Evolutionary conservation across 2,888 invertebrate genomes (phyloP).

Genomic region (Polia nebulosa): DNA sequence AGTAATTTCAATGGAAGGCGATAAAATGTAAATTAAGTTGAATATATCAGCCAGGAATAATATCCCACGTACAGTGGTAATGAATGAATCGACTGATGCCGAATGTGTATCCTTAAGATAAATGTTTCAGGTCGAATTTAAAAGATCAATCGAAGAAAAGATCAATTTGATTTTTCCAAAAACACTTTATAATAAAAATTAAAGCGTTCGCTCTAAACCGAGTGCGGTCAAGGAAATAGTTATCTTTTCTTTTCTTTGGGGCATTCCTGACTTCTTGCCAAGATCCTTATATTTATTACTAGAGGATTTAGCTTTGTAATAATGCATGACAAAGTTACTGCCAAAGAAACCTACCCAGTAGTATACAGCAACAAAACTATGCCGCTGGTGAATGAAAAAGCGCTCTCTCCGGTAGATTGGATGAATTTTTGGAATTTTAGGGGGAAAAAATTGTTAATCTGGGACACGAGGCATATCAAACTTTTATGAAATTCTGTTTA

Average conservation of each 20-base stretch:
- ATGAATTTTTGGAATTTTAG: slow-evolving; percentile 18
- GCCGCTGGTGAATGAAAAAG: slow-evolving; percentile 23
- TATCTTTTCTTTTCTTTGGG: slow-evolving; percentile 32
- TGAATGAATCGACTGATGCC: slow-evolving; percentile 19
- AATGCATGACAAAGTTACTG: slow-evolving; percentile 51
- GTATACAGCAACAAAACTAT: slow-evolving; percentile 8
- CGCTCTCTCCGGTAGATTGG: not conserved
- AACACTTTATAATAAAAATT: slow-evolving; percentile 31
- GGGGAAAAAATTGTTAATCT: slow-evolving; percentile 20
- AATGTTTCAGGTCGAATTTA: not conserved
- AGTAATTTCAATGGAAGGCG: slow-evolving; percentile 21
- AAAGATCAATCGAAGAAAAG: slow-evolving; percentile 7
- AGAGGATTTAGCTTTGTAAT: slow-evolving; percentile 41
- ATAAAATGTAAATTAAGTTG: slow-evolving; percentile 30
- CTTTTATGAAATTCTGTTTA: slow-evolving; percentile 44
- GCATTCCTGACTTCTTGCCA: slow-evolving; percentile 48
- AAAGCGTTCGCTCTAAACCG: slow-evolving; percentile 21
- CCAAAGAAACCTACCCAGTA: slow-evolving; percentile 32
- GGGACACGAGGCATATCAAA: slow-evolving; percentile 19
- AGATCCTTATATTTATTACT: slow-evolving; percentile 56
- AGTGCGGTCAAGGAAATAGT: slow-evolving; percentile 27
- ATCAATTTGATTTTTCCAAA: slow-evolving; percentile 10
- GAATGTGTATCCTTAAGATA: slow-evolving; percentile 21
- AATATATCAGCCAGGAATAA: slow-evolving; percentile 18
- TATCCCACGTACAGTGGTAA: slow-evolving; percentile 14